Evolutionary conservation across 2,113 vertebrate species (phyloP).

Genomic region (Thunnus maccoyii): DNA sequence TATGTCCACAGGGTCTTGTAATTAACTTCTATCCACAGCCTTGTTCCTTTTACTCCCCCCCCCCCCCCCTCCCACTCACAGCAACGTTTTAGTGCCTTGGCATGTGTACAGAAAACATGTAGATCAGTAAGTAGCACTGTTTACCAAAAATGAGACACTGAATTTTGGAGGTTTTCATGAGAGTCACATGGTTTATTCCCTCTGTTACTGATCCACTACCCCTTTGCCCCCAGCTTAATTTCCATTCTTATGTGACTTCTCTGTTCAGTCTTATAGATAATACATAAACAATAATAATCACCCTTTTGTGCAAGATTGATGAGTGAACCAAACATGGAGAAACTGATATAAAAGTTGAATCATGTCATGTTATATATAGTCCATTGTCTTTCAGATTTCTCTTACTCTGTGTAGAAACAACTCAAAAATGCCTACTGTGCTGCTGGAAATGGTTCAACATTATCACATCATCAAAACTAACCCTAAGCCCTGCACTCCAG

Average conservation of each 20-base stretch:
- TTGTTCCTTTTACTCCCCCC: constrained; percentile 22
- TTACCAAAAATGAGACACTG: not conserved
- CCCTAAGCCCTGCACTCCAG: not conserved
- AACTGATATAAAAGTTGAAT: too few species aligned
- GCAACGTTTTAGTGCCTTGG: not conserved
- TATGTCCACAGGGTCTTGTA: not conserved
- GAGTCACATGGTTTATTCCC: not conserved
- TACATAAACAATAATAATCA: not conserved
- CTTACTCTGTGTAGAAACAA: not conserved
- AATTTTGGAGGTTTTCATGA: not conserved
- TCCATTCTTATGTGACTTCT: not conserved
- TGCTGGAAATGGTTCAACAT: not conserved
- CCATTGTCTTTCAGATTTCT: not conserved
- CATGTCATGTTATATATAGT: not conserved
- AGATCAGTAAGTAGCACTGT: not conserved
- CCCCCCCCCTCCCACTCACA: not conserved
- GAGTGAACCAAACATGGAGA: not conserved
- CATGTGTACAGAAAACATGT: not conserved
- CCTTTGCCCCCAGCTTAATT: not conserved
- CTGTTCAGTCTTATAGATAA: not conserved
- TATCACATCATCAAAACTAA: not conserved
- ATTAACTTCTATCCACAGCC: constrained; percentile 15
- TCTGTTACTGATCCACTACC: not conserved
- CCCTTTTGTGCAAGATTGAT: not conserved
- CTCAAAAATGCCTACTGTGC: not conserved